Evolutionary conservation across 1,140 invertebrate species (phyloP).

Genomic region (Nixonia krombeini): DNA sequence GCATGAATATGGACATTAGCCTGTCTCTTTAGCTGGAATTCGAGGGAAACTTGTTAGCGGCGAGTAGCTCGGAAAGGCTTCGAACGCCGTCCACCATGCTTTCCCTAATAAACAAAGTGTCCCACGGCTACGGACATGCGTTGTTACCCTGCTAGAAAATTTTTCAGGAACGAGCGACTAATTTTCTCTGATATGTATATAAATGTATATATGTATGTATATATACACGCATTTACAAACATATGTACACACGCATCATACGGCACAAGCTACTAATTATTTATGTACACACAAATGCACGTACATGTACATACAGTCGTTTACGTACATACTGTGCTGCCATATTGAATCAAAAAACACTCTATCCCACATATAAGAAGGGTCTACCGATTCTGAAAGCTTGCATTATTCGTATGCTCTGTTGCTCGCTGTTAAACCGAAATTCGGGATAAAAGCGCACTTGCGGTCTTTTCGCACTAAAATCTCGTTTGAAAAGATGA

Average conservation of each 20-base stretch:
- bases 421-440: background rate
- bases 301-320: slow-evolving; percentile 13
- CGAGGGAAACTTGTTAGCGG: slow-evolving; percentile 18
- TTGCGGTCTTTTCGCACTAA: background rate
- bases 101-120: slow-evolving; percentile 32
- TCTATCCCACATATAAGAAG: slow-evolving; percentile 1
- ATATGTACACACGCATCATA: slow-evolving; percentile 14
- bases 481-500: background rate
- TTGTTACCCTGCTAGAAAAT: slow-evolving; percentile 29
- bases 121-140: slow-evolving; percentile 22
- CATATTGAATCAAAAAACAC: slow-evolving; percentile 19
- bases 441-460: slow-evolving; percentile 2
- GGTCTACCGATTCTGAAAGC: background rate
- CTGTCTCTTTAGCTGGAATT: slow-evolving; percentile 20
- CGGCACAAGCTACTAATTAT: too few species aligned
- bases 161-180: slow-evolving; percentile 27
- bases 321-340: slow-evolving; percentile 7
- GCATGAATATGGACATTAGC: slow-evolving; percentile 26
- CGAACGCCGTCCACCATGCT: slow-evolving; percentile 22
- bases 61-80: slow-evolving; percentile 19
- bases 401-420: background rate
- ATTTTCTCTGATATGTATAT: slow-evolving; percentile 21
- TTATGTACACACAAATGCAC: slow-evolving; percentile 16
- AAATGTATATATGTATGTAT: too few species aligned
- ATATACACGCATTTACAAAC: slow-evolving; percentile 19